phyloP scores from a whole-genome alignment of 2,888 invertebrate species.

The Amphipoea lucens region DNA sequence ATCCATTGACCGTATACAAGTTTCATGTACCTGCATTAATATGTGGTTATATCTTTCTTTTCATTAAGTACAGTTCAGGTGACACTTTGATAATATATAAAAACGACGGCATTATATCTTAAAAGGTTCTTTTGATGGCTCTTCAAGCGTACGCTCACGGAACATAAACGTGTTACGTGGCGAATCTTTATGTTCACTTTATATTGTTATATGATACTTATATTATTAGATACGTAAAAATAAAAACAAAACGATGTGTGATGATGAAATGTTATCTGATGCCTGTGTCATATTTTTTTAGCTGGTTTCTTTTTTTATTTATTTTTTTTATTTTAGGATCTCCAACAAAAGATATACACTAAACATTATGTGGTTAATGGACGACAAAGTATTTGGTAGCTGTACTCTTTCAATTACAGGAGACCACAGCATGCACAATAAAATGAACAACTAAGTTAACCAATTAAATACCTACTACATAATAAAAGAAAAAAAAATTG shows the following conservation, averaged over 20 bases:
- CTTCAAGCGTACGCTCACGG: constrained; percentile 43
- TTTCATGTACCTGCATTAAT: not conserved
- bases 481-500: too few relatives aligned
- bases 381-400: too few relatives aligned
- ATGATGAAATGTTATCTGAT: not conserved
- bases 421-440: too few relatives aligned
- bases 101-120: constrained; percentile 38
- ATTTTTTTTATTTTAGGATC: too few relatives aligned
- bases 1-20: not conserved
- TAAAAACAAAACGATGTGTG: constrained; percentile 6
- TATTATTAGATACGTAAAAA: constrained; percentile 20
- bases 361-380: too few relatives aligned
- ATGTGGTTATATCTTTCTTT: not conserved
- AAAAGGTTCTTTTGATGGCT: constrained; percentile 51
- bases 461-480: too few relatives aligned
- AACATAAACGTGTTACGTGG: constrained; percentile 40
- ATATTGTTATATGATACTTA: constrained; percentile 34
- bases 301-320: not conserved
- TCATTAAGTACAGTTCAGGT: constrained; percentile 40
- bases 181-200: constrained; percentile 29
- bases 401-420: too few relatives aligned
- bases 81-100: constrained; percentile 48
- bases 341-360: too few relatives aligned
- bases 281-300: not conserved
- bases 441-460: too few relatives aligned